Base-by-base conservation (phyloP, 2,888 invertebrate genomes). In the Proisotoma minuta region DNA sequence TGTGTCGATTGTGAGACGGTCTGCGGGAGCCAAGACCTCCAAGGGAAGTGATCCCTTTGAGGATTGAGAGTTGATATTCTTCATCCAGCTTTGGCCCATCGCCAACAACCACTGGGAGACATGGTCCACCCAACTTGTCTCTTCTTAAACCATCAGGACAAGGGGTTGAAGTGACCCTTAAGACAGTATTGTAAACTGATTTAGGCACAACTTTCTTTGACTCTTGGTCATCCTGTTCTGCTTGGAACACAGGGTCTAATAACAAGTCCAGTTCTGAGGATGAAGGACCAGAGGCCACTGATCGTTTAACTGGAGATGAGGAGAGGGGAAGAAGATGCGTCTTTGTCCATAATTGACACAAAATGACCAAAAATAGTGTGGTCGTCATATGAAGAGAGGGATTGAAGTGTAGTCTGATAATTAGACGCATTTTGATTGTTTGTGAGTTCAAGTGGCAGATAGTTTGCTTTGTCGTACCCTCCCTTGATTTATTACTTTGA, bases 241-340 rank as follows among this genome's bases (percentile, higher is more conserved):
- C 65, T 62, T 68, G 68, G 23, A 56, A 60, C 28, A 70, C 56
- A 15, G 70, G 70, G 63, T 70, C 70, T 27, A 70, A 58, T 5
- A 70, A 43, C 39, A 66, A 58, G 53, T 66, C 66, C 29, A 70
- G 10, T 8, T 66, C 63, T 56, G 63, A 62, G 60, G 34, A 34
- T 8, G 34, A 34, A n/a, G n/a, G n/a, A n/a, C n/a, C n/a, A 10
- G 34, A 34, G 8, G 34, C 8, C 20, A 18, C 43, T 34, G 53
- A 29, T n/a, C 12, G 3, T 18, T 27, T 40, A 2, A n/a, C 10
- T 2, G 56, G 61, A n/a, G 57, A 50, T n/a, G n/a, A n/a, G 39
- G 28, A 40, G 5, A 61, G 18, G 1, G 61, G 61, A 1, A 52
- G 8, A 20, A 62, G 24, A 28, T 62, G 57, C 22, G 47, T 52